Evolutionary conservation across 2,888 invertebrate species (phyloP).

Genomic region (Tachystola acroxantha): DNA sequence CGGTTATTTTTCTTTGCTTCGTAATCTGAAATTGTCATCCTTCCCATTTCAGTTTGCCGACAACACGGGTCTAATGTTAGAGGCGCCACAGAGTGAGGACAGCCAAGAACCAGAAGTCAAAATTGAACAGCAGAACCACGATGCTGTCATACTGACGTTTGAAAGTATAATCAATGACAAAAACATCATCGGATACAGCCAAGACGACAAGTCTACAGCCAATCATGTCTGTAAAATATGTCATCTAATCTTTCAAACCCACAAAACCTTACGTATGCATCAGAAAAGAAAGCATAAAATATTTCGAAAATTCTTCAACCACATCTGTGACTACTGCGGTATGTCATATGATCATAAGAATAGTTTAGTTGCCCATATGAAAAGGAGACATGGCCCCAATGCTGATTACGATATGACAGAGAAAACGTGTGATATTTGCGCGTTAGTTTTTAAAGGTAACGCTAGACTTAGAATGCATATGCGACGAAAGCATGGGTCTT

Average conservation of each 20-base stretch:
- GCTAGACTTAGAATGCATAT: conserved; percentile 61
- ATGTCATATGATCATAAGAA: conserved; percentile 64
- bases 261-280: conserved; percentile 54
- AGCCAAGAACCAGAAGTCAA: conserved; percentile 50
- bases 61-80: conserved; percentile 37
- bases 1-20: background rate
- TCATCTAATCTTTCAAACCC: conserved; percentile 58
- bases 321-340: conserved; percentile 57
- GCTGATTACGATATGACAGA: conserved; percentile 49
- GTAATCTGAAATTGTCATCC: background rate
- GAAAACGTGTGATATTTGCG: conserved; percentile 58
- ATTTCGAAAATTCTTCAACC: conserved; percentile 47
- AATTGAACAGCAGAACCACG: conserved; percentile 45
- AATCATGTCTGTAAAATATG: conserved; percentile 56
- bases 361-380: conserved; percentile 59
- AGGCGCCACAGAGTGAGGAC: conserved; percentile 40
- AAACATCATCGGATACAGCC: conserved; percentile 20
- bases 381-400: conserved; percentile 57
- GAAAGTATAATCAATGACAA: conserved; percentile 51
- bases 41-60: conserved; percentile 46
- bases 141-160: conserved; percentile 55
- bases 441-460: conserved; percentile 62
- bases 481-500: conserved; percentile 58
- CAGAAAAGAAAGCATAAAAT: conserved; percentile 58
- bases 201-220: conserved; percentile 13